phyloP scores from a whole-genome alignment of 2,113 vertebrate genomes.

The Phocoena phocoena region DNA sequence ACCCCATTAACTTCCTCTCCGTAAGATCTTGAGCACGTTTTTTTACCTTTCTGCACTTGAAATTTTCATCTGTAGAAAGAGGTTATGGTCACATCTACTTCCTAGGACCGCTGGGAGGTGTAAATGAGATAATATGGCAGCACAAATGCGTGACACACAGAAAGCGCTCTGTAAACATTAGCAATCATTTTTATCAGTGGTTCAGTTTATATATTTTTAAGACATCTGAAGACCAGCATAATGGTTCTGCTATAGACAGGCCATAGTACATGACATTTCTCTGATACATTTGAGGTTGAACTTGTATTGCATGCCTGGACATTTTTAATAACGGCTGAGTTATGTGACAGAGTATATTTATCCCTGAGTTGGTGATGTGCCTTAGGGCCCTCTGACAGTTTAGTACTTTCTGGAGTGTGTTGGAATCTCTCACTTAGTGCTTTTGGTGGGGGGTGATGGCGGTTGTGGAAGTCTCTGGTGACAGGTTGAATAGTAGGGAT shows the following conservation, averaged over 20 bases:
- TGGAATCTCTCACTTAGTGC: neutral
- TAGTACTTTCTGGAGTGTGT: neutral
- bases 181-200: neutral
- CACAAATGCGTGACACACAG: neutral
- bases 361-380: neutral
- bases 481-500: neutral
- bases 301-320: neutral
- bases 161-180: neutral
- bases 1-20: neutral
- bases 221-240: neutral
- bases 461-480: neutral
- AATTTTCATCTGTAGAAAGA: neutral
- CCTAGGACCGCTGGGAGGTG: neutral
- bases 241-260: neutral
- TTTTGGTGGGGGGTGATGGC: neutral
- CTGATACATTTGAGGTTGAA: neutral
- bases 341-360: neutral
- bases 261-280: neutral
- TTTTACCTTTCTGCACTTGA: neutral
- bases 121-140: neutral
- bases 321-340: neutral
- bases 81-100: neutral
- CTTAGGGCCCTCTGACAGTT: neutral
- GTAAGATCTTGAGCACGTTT: neutral
- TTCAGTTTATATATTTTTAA: neutral